Percentiles rank a stretch among this genome's conserved stretches.
phyloP scores from a whole-genome alignment of 2,797 vertebrate genomes.

The Poeciliopsis paucimaculata region DNA sequence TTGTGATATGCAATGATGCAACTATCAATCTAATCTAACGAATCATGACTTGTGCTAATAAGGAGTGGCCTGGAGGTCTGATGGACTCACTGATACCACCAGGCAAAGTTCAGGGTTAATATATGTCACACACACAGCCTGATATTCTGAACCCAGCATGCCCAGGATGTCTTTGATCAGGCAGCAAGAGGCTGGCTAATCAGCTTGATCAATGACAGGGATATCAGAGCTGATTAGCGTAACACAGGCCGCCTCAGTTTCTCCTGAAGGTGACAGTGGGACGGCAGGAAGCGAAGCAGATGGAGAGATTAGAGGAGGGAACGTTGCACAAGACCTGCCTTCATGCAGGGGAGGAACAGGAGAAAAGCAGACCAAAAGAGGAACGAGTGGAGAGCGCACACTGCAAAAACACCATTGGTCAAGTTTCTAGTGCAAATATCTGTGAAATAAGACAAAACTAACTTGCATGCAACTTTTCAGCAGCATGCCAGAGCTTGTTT shows the following conservation, averaged over 20 bases:
- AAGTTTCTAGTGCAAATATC: too few relatives aligned
- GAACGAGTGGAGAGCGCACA: neutral
- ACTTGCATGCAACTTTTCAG: too few relatives aligned
- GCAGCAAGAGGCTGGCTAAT: constrained; percentile 61
- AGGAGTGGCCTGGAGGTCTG: constrained; percentile 41
- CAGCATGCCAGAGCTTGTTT: too few relatives aligned
- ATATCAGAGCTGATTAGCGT: constrained; percentile 71
- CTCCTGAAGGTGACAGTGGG: constrained; percentile 62
- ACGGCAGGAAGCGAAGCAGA: constrained; percentile 30
- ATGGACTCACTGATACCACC: constrained; percentile 62
- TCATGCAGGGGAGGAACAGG: constrained; percentile 5
- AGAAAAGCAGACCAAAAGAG: constrained; percentile 10
- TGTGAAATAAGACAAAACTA: too few relatives aligned
- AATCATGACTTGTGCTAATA: constrained; percentile 64
- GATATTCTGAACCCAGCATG: neutral
- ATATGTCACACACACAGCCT: constrained; percentile 13
- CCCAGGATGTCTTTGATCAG: constrained; percentile 69
- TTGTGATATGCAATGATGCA: constrained; percentile 50
- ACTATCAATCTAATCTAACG: constrained; percentile 74
- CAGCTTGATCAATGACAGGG: constrained; percentile 69
- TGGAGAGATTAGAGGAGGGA: constrained; percentile 30
- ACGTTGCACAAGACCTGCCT: constrained; percentile 15
- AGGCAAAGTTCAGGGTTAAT: constrained; percentile 73
- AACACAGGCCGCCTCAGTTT: constrained; percentile 56
- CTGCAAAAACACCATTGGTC: too few relatives aligned